Base-by-base conservation (phyloP, 2,797 vertebrate genomes). In the Tolypeutes matacus region DNA sequence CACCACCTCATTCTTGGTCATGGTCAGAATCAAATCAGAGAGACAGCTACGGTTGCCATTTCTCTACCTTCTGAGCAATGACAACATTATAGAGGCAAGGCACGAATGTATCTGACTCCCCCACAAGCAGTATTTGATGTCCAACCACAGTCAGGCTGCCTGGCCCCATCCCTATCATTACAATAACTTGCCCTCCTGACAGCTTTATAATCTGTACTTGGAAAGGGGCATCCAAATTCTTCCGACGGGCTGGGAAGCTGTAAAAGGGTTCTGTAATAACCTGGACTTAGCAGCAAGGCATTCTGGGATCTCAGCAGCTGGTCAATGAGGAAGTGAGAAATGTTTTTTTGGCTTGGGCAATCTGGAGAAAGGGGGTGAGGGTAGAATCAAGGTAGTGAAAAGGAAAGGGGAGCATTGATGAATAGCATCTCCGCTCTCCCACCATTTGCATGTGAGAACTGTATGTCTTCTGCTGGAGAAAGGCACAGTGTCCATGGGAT, bases 221-320 rank as follows among this genome's bases (percentile, higher is more conserved):
- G n/a, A 95, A 92, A 93, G 31, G 5, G 83, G 76, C 65, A 96
- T 94, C 86, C 53, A 72, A 67, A 94, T 82, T 67, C 87, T 96
- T 76, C 91, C 1, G 4, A 88, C 39, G 78, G 53, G 36, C 82
- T 94, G 51, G 86, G 86, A 95, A 95, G 67, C 51, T 95, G 14
- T 89, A 69, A 93, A 2, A 53, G 78, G 78, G 62, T 73, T 84
- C 78, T 67, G 46, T 95, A 83, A 77, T 80, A 91, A 95, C 88
- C 82, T 89, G 90, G 75, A 93, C 76, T 96, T 20, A 42, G 86
- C 75, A 75, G 64, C 81, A 93, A 97, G 93, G 88, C 70, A 85
- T n/a, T 42, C 83, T 82, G 91, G 89, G 86, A 95, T 93, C 56
- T 82, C 94, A 80, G 67, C 86, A 94, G 56, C 18, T 81, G 31